Evolutionary conservation across 2,113 vertebrate species (phyloP).

Genomic region (Halcyon malimbica): DNA sequence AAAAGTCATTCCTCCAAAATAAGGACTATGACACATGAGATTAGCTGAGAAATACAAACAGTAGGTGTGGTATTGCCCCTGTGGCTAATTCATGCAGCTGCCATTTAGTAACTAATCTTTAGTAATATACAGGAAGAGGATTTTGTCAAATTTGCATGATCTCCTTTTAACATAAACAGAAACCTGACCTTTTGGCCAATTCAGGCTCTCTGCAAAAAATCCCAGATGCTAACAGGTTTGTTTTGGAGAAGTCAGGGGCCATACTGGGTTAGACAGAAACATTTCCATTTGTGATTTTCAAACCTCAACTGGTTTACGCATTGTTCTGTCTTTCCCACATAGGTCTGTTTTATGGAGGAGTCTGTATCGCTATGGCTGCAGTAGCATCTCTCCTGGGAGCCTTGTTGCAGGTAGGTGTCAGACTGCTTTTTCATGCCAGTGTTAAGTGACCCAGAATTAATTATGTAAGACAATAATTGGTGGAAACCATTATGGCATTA

Average conservation of each 20-base stretch:
- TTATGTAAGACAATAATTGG: not conserved
- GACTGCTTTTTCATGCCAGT: not conserved
- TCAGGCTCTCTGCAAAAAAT: not conserved
- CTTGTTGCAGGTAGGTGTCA: slow-evolving; percentile 86
- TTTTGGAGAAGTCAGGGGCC: not conserved
- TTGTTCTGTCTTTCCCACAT: not conserved
- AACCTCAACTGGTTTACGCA: not conserved
- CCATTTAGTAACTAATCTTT: not conserved
- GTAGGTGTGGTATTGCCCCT: not conserved
- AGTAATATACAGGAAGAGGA: not conserved
- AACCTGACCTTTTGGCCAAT: not conserved
- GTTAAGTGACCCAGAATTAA: not conserved
- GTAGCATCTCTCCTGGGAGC: slow-evolving; percentile 88
- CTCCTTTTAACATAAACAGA: not conserved
- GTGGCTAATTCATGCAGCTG: not conserved
- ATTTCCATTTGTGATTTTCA: not conserved
- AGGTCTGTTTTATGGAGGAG: slow-evolving; percentile 89
- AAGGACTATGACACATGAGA: not conserved
- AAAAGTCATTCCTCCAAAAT: not conserved
- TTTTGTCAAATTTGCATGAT: not conserved
- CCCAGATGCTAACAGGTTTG: not conserved
- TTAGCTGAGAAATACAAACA: not conserved
- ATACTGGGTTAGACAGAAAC: not conserved
- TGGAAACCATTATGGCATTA: not conserved
- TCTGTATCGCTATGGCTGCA: slow-evolving; percentile 95